Conservation (phyloP, 2,113 vertebrate species). For the Paramormyrops kingsleyae region DNA sequence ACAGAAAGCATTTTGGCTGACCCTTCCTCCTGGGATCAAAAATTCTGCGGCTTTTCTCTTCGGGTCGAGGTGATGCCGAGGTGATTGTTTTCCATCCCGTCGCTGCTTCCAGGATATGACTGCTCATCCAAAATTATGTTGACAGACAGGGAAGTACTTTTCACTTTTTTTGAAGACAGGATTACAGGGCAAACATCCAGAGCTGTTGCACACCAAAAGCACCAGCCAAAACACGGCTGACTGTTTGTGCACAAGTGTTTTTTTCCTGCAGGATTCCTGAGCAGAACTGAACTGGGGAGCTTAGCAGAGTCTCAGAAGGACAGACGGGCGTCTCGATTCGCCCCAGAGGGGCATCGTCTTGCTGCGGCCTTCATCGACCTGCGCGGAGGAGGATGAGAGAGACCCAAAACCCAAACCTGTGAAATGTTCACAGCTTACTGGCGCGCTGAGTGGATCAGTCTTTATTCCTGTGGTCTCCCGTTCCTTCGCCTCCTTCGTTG, state of each 20-base stretch:
- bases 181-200: background rate
- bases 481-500: background rate
- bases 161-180: constrained; percentile 2
- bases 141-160: constrained; percentile 42
- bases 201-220: background rate
- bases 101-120: background rate
- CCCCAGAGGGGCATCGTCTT: background rate
- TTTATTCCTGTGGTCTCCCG: background rate
- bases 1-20: background rate
- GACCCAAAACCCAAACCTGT: background rate
- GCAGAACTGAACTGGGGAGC: background rate
- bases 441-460: too few relatives aligned
- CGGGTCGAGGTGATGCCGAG: background rate
- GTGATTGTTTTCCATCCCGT: constrained; percentile 35
- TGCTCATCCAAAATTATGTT: constrained; percentile 43
- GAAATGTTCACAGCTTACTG: background rate
- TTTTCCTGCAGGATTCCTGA: background rate
- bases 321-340: background rate
- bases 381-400: background rate
- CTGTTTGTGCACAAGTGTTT: background rate
- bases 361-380: background rate
- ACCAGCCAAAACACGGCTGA: background rate
- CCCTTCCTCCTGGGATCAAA: background rate
- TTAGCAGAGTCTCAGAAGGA: background rate
- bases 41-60: background rate